Evolutionary conservation across 2,888 invertebrate species (phyloP), one percentile per base, ranked within the genome.

Genomic region (Chloroclystis v-ata): DNA sequence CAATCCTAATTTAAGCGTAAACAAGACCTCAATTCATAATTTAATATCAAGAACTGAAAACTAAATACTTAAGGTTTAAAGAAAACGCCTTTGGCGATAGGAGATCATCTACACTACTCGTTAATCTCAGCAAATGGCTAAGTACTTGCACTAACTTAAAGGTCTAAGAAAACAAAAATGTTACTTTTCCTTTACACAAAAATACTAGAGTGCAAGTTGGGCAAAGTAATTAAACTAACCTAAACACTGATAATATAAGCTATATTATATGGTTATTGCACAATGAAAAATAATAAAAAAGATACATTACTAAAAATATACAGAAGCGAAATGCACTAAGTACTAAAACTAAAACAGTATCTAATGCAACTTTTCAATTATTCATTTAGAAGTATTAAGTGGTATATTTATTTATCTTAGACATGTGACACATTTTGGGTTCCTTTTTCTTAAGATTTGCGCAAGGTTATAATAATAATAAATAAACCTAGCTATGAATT

Each of bases 21-120:
- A 75, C 67, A 67, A 62, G 78, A 82, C 78, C 82, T 75, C 84
- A 82, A 82, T 79, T 56, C 54, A 57, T 35, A 49, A 60, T 56
- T 28, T 33, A 37, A 11, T 26, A 25, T 56, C 62, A 56, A 59
- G 20, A 63, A 58, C 54, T 20, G 43, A 41, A 52, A 50, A 49
- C 54, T 47, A 65, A 71, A 74, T 74, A 73, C 69, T 72, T n/a
- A n/a, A n/a, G n/a, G n/a, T n/a, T 72, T 70, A 57, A 59, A 57
- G 65, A 69, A 66, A 59, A 66, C 75, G 78, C 80, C 75, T 78
- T 75, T 72, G 75, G 78, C 78, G 78, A 65, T 41, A 59, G 60
- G 77, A 81, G 79, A 79, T 80, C 78, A 63, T 67, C 67, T 65
- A 67, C 2, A 33, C 32, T 33, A 33, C 67, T 56, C 67, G 71